Evolutionary conservation across 2,888 invertebrate species (phyloP), one percentile per base, ranked within the genome.

Genomic region (Lymantria dispar): DNA sequence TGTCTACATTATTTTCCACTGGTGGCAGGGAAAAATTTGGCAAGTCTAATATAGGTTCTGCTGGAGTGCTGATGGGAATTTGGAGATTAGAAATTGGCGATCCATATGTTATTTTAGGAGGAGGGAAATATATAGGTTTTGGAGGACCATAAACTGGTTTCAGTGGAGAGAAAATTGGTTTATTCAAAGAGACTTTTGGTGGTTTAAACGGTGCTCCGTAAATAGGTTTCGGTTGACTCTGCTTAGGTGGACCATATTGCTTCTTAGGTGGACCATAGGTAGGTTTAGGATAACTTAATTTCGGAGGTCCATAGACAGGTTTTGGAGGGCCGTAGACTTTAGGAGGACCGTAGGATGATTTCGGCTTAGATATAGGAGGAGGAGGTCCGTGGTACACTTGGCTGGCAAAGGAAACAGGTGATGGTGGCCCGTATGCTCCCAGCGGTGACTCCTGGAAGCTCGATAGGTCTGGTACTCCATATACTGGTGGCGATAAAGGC

Each of bases 391-490:
- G 92, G 72, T 91, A 90, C 36, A 52, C 65, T 33, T 87, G 85
- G 55, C 60, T 79, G 7, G 87, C 87, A 68, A 87, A 85, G 15
- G 76, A 74, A 0, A 88, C 78, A 0, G 92, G 91, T 0, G 92
- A 84, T 0, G 94, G 93, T 0, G 91, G 85, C 0, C 92, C 92
- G 64, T 92, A 92, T 0, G 89, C 81, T 8, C 88, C 80, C 0
- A 87, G 82, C 0, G 90, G 90, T 0, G 87, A 62, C 0, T 83
- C 78, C 8, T 75, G 67, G 59, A 74, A 76, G 43, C 69, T 75
- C 50, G 87, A 84, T 43, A 83, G 76, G 55, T 92, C 89, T 5
- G 94, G 94, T 0, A 92, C 92, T 48, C 94, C 94, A 70, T 94
- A 94, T 0, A 94, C 87, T 13, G 93, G 93, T 1, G 91, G 83